phyloP scores from a whole-genome alignment of 2,797 vertebrate species.

The Sciaenops ocellatus region DNA sequence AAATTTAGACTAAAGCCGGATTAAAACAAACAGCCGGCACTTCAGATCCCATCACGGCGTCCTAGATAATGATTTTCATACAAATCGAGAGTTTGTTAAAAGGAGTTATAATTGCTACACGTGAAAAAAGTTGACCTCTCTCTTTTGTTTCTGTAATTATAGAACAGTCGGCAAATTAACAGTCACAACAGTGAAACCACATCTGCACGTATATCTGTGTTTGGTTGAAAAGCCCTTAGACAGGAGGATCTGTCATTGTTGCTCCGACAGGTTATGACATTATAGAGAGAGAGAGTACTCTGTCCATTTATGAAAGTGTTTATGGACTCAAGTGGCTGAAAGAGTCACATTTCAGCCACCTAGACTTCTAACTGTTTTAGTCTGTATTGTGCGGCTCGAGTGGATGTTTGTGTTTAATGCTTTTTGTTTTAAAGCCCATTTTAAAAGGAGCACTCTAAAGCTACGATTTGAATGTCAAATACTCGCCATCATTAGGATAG shows the following conservation, averaged over 20 bases:
- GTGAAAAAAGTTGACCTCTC: background rate
- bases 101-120: conserved; percentile 15
- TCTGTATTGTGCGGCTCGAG: conserved; percentile 8
- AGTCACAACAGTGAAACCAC: conserved; percentile 37
- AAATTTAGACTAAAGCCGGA: conserved; percentile 19
- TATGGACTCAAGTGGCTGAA: conserved; percentile 46
- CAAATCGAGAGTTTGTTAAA: conserved; percentile 26
- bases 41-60: conserved; percentile 40
- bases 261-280: conserved; percentile 30
- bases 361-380: background rate
- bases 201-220: conserved; percentile 32
- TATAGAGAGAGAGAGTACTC: conserved; percentile 7
- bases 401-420: conserved; percentile 3
- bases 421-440: background rate
- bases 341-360: conserved; percentile 29
- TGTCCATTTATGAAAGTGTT: conserved; percentile 31
- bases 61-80: conserved; percentile 40
- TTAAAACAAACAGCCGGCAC: conserved; percentile 37
- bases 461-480: background rate
- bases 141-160: conserved; percentile 44
- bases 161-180: conserved; percentile 30
- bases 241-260: background rate
- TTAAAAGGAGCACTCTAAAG: background rate
- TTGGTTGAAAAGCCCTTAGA: conserved; percentile 25
- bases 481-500: background rate